phyloP scores from a whole-genome alignment of 1,140 invertebrate species.

The Heterodera schachtii region DNA sequence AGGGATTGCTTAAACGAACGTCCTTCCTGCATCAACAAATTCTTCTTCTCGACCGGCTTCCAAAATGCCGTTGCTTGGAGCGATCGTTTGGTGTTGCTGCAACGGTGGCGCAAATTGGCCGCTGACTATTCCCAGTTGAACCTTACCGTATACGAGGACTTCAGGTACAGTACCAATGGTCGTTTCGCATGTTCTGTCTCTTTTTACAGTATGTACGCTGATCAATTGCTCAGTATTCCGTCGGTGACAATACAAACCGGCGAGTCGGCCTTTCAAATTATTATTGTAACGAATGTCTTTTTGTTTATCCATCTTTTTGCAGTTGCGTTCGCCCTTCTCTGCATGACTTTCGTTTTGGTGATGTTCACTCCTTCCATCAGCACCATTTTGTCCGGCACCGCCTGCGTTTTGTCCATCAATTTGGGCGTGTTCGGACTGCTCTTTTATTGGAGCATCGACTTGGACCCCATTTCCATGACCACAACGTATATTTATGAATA shows the following conservation, averaged over 20 bases:
- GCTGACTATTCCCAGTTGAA: conserved; percentile 59
- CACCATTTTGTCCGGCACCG: conserved; percentile 66
- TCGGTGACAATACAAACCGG: conserved; percentile 27
- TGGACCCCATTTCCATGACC: conserved; percentile 70
- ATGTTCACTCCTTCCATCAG: conserved; percentile 67
- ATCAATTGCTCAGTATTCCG: conserved; percentile 60
- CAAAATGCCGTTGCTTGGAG: conserved; percentile 62
- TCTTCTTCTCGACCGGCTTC: conserved; percentile 65
- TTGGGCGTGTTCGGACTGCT: conserved; percentile 67
- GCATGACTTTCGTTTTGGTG: conserved; percentile 67
- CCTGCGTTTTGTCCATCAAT: conserved; percentile 66
- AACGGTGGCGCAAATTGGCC: conserved; percentile 59
- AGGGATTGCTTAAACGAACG: conserved; percentile 61
- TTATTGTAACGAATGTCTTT: too few species aligned
- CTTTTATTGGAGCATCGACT: conserved; percentile 65
- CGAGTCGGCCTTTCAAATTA: not conserved
- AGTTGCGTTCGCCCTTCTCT: conserved; percentile 66
- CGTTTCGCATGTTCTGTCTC: not conserved
- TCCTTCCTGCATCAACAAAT: conserved; percentile 61
- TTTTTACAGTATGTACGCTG: conserved; percentile 59
- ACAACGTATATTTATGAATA: conserved; percentile 44
- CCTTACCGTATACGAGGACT: conserved; percentile 64
- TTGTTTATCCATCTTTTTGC: conserved; percentile 34
- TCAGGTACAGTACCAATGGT: conserved; percentile 29
- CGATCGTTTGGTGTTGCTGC: conserved; percentile 59